Conservation (phyloP, 2,888 invertebrate genomes). For the Alsophila aescularia region DNA sequence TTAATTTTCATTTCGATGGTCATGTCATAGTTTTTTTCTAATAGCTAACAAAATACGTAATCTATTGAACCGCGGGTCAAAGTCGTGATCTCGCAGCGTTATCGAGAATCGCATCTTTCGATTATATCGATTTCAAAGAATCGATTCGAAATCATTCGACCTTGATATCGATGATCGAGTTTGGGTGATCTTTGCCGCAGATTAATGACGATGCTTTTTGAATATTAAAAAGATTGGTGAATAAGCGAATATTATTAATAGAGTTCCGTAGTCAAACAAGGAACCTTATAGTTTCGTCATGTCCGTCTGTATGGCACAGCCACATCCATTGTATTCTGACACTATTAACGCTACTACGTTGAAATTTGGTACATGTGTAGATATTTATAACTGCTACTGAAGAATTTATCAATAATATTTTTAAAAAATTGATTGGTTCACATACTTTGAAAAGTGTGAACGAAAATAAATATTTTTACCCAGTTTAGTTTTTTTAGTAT, state of each 20-base stretch:
- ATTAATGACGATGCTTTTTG: slow-evolving; percentile 53
- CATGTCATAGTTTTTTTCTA: slow-evolving; percentile 22
- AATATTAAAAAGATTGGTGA: slow-evolving; percentile 39
- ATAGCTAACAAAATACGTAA: slow-evolving; percentile 50
- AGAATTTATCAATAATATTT: too few species aligned
- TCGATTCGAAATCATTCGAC: slow-evolving; percentile 64
- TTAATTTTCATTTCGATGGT: too few species aligned
- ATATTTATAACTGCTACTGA: too few species aligned
- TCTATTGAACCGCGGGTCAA: slow-evolving; percentile 66
- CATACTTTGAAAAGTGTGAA: too few species aligned
- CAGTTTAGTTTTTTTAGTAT: too few species aligned
- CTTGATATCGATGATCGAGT: slow-evolving; percentile 61
- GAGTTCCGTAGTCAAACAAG: neutral
- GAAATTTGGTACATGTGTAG: too few species aligned
- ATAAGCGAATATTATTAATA: slow-evolving; percentile 16
- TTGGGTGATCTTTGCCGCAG: slow-evolving; percentile 53
- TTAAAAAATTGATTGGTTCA: too few species aligned
- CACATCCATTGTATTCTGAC: too few species aligned
- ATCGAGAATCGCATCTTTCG: slow-evolving; percentile 58
- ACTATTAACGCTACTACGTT: too few species aligned
- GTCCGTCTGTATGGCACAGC: too few species aligned
- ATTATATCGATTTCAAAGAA: slow-evolving; percentile 67
- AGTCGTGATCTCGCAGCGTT: slow-evolving; percentile 59
- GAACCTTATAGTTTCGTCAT: neutral
- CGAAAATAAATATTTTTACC: too few species aligned